Percentiles rank a stretch among this genome's conserved stretches.
Evolutionary conservation across 1,140 invertebrate genomes (phyloP).

Genomic region (Eulimnadia texana): DNA sequence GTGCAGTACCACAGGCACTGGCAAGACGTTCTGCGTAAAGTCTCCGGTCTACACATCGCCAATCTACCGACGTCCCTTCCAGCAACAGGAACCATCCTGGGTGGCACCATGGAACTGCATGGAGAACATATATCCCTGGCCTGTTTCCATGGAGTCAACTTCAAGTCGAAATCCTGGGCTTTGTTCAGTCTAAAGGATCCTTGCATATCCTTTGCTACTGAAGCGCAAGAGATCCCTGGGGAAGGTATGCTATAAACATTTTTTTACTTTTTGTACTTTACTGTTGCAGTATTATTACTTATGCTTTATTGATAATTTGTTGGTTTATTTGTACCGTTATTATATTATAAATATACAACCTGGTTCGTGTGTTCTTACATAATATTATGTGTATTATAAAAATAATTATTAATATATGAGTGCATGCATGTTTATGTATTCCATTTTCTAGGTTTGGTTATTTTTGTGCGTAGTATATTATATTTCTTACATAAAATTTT

Average conservation of each 20-base stretch:
- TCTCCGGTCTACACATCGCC: slow-evolving; percentile 56
- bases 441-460: too few relatives aligned
- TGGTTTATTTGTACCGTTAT: too few relatives aligned
- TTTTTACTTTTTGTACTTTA: neutral
- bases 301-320: too few relatives aligned
- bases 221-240: slow-evolving; percentile 65
- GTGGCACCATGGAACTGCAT: slow-evolving; percentile 82
- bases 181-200: slow-evolving; percentile 88
- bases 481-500: too few relatives aligned
- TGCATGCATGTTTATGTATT: too few relatives aligned
- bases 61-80: slow-evolving; percentile 52
- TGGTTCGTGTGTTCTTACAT: too few relatives aligned
- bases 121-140: slow-evolving; percentile 81
- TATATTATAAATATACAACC: too few relatives aligned
- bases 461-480: too few relatives aligned
- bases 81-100: slow-evolving; percentile 62
- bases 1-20: slow-evolving; percentile 74
- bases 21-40: slow-evolving; percentile 61
- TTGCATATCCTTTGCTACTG: slow-evolving; percentile 85
- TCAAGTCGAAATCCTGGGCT: slow-evolving; percentile 93
- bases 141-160: slow-evolving; percentile 95
- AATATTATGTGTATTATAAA: too few relatives aligned
- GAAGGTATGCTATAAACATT: slow-evolving; percentile 37
- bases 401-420: too few relatives aligned
- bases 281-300: too few relatives aligned